Evolutionary conservation across 30 jellyfish, hydroid and myxozoan genomes (phyloP).

Genomic region (Turritopsis rubra): DNA sequence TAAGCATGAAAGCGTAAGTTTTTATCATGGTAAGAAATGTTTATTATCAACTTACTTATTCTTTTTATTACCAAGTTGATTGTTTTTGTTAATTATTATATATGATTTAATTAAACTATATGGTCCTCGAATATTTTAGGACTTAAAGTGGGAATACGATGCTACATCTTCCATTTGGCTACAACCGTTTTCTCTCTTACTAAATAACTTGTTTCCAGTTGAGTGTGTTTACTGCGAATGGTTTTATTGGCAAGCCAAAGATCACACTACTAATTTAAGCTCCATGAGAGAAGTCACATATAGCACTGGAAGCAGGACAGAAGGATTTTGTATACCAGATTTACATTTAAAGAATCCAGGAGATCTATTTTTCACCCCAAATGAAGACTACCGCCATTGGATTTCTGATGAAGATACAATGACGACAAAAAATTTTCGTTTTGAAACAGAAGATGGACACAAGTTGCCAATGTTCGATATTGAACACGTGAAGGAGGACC

Average conservation of each 20-base stretch:
- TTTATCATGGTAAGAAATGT: too few relatives aligned
- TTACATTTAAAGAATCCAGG: conserved; percentile 1
- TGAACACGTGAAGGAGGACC: conserved; percentile 17
- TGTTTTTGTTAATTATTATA: background rate
- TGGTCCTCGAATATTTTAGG: background rate
- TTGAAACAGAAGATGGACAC: conserved; percentile 4
- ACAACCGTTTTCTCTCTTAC: conserved; percentile 13
- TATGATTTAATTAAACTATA: too few relatives aligned
- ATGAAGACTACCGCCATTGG: conserved; percentile 14
- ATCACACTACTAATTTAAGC: background rate
- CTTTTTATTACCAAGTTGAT: background rate
- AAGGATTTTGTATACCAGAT: conserved; percentile 40
- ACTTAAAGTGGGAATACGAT: conserved; percentile 15
- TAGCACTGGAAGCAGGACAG: conserved; percentile 30
- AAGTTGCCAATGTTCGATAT: conserved; percentile 15
- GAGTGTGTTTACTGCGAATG: conserved; percentile 32
- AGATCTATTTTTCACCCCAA: background rate
- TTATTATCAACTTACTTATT: too few relatives aligned
- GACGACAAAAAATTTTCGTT: conserved; percentile 10
- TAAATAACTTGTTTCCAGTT: conserved; percentile 24
- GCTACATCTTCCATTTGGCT: conserved; percentile 18
- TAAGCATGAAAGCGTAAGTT: too few relatives aligned
- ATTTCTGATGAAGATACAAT: conserved; percentile 23
- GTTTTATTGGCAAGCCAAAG: conserved; percentile 25
- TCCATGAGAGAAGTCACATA: background rate